Evolutionary conservation across 2,113 vertebrate species (phyloP).

Genomic region (Sorex fumeus): DNA sequence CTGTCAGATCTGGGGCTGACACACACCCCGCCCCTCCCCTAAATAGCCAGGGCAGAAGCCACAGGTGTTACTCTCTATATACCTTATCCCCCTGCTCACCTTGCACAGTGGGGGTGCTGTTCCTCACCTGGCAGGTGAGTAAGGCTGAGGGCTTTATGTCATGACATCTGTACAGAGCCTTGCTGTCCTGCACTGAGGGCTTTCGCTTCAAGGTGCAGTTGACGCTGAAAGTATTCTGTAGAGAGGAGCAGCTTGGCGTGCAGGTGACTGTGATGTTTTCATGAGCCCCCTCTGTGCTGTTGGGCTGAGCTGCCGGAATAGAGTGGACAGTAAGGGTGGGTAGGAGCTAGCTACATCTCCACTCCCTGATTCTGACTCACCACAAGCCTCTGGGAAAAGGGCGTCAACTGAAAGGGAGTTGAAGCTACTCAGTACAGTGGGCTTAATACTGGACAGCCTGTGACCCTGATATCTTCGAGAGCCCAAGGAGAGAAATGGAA

Average conservation of each 20-base stretch:
- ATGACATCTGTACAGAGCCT: constrained; percentile 64
- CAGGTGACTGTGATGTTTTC: constrained; percentile 19
- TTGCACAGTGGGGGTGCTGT: background rate
- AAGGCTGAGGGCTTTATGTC: constrained; percentile 36
- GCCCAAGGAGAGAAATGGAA: too few relatives aligned
- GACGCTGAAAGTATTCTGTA: constrained; percentile 54
- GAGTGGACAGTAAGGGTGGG: background rate
- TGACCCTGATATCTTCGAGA: too few relatives aligned
- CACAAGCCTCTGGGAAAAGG: background rate
- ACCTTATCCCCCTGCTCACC: constrained; percentile 44
- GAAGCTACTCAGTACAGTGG: too few relatives aligned
- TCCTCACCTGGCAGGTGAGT: fast-evolving
- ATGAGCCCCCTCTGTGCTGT: background rate
- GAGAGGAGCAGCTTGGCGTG: constrained; percentile 65
- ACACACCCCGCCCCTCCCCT: background rate
- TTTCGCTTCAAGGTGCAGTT: constrained; percentile 67
- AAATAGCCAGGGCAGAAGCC: background rate
- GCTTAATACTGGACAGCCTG: too few relatives aligned
- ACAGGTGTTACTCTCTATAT: background rate
- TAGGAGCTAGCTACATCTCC: background rate
- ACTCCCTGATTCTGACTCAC: background rate
- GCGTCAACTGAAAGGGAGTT: background rate
- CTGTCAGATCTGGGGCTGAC: background rate
- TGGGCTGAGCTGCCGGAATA: constrained; percentile 62
- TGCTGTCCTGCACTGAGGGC: constrained; percentile 39